phyloP scores from a whole-genome alignment of 1,140 invertebrate genomes.

The Cherax quadricarinatus region DNA sequence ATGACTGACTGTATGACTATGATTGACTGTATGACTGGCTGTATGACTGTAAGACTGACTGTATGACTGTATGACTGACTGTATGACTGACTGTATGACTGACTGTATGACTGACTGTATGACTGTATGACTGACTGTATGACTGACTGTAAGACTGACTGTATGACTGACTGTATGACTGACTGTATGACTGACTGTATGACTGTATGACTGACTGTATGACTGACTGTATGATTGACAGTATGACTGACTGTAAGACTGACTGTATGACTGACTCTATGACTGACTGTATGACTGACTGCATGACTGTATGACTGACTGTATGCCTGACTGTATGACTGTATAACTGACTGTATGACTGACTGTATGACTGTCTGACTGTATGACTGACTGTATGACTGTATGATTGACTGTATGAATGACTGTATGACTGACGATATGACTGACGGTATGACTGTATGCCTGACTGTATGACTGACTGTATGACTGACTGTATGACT shows the following conservation, averaged over 20 bases:
- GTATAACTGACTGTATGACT: conserved; percentile 3
- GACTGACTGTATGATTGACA: background rate
- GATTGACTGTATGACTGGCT: conserved; percentile 1
- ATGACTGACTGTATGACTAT: too few species aligned
- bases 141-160: conserved; percentile 1
- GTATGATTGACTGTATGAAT: background rate
- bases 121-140: background rate
- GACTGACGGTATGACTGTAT: background rate
- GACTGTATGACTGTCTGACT: background rate
- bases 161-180: conserved; percentile 1
- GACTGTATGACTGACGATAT: background rate
- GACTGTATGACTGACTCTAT: background rate
- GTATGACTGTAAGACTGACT: background rate
- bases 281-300: conserved; percentile 6
- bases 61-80: background rate
- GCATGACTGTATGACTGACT: background rate
- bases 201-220: too few species aligned
- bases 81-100: conserved; percentile 1
- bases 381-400: background rate
- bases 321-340: background rate
- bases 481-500: background rate
- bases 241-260: background rate
- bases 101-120: background rate
- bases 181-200: conserved; percentile 1
- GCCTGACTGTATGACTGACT: background rate